These are phyloP conservation scores for Coendou prehensilis DNA, from an alignment of 2,797 vertebrate genomes.

Conservation along the genomic window DNA sequence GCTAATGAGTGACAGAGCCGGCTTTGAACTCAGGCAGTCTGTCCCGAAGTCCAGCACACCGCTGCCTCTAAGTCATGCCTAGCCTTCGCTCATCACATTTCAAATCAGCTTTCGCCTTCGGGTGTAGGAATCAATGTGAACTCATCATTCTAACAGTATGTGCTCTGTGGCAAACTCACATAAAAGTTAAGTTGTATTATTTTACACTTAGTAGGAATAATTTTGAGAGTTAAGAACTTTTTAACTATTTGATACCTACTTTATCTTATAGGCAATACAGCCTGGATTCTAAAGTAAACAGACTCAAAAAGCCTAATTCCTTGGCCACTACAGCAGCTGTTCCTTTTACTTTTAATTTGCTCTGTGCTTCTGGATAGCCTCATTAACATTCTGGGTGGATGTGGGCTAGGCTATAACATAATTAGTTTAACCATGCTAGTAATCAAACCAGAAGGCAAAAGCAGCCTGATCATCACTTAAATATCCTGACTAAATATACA, in stretches of 20 bases:
- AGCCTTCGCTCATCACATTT: neutral
- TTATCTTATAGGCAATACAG: slow-evolving; percentile 58
- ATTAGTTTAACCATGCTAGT: slow-evolving; percentile 59
- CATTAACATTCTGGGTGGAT: slow-evolving; percentile 64
- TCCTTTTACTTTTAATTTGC: slow-evolving; percentile 73
- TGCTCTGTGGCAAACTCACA: neutral
- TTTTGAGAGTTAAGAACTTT: slow-evolving; percentile 69
- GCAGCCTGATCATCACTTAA: slow-evolving; percentile 5
- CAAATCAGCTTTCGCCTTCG: slow-evolving; percentile 12
- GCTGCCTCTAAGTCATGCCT: neutral
- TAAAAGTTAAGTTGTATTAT: neutral
- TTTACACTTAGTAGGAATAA: slow-evolving; percentile 53
- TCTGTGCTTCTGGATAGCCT: slow-evolving; percentile 64
- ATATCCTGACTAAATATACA: neutral
- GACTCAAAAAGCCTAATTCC: slow-evolving; percentile 68
- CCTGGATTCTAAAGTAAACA: slow-evolving; percentile 72
- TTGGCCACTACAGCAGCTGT: slow-evolving; percentile 73
- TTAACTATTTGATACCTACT: slow-evolving; percentile 50
- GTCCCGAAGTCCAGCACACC: neutral
- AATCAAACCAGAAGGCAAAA: slow-evolving; percentile 62
- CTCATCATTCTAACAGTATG: slow-evolving; percentile 10
- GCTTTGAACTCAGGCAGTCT: neutral
- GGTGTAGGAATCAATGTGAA: neutral
- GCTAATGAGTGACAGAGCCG: neutral
- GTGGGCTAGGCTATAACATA: slow-evolving; percentile 3